These are phyloP conservation scores for Neoniphon sammara DNA, from an alignment of 2,797 vertebrate species.

Conservation along the genomic window DNA sequence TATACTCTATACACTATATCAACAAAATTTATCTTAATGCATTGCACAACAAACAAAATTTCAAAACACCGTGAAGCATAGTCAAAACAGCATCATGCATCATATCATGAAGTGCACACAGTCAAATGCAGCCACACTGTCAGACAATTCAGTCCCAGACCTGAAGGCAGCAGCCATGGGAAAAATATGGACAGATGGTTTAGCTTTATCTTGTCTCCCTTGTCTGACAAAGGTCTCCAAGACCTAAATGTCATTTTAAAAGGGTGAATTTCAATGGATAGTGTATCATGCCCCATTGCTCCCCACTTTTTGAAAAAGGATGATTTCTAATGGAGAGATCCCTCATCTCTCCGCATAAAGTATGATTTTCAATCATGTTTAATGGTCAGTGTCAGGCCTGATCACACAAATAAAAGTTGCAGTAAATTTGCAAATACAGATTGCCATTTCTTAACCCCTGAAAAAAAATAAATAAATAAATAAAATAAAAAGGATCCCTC, in stretches of 20 bases:
- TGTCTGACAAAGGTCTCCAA: background rate
- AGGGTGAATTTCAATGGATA: background rate
- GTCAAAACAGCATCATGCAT: background rate
- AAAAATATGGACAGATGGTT: background rate
- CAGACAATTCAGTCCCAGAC: background rate
- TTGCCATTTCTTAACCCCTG: background rate
- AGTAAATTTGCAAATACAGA: background rate
- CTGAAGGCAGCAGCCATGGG: background rate
- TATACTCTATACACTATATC: background rate
- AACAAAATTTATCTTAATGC: background rate
- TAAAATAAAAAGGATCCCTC: slow-evolving; percentile 44
- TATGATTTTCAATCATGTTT: background rate
- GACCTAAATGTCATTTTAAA: background rate
- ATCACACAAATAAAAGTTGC: background rate
- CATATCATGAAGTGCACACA: background rate
- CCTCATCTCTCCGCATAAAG: background rate
- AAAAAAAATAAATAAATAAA: no score
- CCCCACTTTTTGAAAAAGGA: background rate
- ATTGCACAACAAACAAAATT: background rate
- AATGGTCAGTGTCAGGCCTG: background rate
- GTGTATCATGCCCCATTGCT: slow-evolving; percentile 22
- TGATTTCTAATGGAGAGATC: background rate
- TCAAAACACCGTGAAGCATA: background rate
- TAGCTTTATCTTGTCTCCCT: slow-evolving; percentile 1
- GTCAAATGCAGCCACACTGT: background rate